Conservation (phyloP, 2,888 invertebrate genomes). For the Adineta ricciae region DNA sequence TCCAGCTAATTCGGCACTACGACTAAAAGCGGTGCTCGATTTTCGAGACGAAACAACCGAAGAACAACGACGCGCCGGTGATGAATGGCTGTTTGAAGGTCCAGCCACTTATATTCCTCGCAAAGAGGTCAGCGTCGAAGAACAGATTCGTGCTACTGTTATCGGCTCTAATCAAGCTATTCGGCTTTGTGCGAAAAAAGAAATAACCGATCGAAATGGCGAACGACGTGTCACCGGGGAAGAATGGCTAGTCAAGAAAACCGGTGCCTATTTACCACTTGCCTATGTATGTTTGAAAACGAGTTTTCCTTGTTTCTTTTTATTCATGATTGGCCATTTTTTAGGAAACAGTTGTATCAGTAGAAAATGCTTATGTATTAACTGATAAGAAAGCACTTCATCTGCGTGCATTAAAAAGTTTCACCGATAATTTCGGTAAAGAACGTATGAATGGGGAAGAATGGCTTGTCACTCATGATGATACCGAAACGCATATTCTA, state of each 20-base stretch:
- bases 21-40: slow-evolving; percentile 50
- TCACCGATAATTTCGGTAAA: slow-evolving; percentile 50
- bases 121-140: slow-evolving; percentile 51
- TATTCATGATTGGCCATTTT: neutral
- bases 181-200: slow-evolving; percentile 50
- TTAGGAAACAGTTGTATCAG: slow-evolving; percentile 51
- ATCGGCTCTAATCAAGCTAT: slow-evolving; percentile 53
- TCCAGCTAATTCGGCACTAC: slow-evolving; percentile 50
- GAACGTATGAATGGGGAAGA: slow-evolving; percentile 53
- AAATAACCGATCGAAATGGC: slow-evolving; percentile 47
- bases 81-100: slow-evolving; percentile 54
- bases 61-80: slow-evolving; percentile 50
- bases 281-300: slow-evolving; percentile 41
- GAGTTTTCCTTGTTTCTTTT: neutral
- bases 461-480: slow-evolving; percentile 52
- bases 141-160: slow-evolving; percentile 49
- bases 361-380: slow-evolving; percentile 52
- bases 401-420: slow-evolving; percentile 50
- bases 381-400: slow-evolving; percentile 54
- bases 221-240: slow-evolving; percentile 47
- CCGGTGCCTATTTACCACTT: slow-evolving; percentile 53
- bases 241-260: slow-evolving; percentile 53
- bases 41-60: slow-evolving; percentile 46
- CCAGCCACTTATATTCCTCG: slow-evolving; percentile 52
- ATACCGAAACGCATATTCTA: slow-evolving; percentile 54